phyloP scores from a whole-genome alignment of 2,113 vertebrate species.

The Heptranchias perlo region DNA sequence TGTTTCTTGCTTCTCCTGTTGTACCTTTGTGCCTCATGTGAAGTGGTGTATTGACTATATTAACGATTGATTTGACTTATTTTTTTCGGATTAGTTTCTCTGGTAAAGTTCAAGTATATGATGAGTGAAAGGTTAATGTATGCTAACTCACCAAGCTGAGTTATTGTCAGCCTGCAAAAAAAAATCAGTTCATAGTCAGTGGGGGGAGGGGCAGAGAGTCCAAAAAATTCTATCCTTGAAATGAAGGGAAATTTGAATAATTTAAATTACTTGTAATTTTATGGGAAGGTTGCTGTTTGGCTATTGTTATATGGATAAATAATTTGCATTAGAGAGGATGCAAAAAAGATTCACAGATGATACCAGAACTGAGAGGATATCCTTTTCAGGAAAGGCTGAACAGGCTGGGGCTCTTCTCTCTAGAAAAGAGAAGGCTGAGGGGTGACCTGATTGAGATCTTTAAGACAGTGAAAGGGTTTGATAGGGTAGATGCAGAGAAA shows the following conservation, averaged over 20 bases:
- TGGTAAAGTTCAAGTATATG: neutral
- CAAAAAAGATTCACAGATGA: too few species aligned
- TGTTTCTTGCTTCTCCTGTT: neutral
- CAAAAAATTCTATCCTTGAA: neutral
- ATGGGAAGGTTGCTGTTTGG: neutral
- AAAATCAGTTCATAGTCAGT: neutral
- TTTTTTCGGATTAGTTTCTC: neutral
- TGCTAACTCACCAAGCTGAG: neutral
- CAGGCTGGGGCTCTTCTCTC: too few species aligned
- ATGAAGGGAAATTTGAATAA: neutral
- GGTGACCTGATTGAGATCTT: too few species aligned
- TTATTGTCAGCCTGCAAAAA: neutral
- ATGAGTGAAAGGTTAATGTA: neutral
- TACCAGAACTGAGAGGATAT: too few species aligned
- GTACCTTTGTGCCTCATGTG: neutral
- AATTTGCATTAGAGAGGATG: too few species aligned
- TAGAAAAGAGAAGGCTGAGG: too few species aligned
- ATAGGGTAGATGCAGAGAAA: too few species aligned
- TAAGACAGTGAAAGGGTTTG: too few species aligned
- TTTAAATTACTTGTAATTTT: neutral
- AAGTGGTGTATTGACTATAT: neutral
- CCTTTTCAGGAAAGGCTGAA: too few species aligned
- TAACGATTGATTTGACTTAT: neutral
- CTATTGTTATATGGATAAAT: neutral
- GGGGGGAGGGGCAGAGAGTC: neutral